phyloP scores from a whole-genome alignment of 2,888 invertebrate species.

The Stictocephala bisonia region DNA sequence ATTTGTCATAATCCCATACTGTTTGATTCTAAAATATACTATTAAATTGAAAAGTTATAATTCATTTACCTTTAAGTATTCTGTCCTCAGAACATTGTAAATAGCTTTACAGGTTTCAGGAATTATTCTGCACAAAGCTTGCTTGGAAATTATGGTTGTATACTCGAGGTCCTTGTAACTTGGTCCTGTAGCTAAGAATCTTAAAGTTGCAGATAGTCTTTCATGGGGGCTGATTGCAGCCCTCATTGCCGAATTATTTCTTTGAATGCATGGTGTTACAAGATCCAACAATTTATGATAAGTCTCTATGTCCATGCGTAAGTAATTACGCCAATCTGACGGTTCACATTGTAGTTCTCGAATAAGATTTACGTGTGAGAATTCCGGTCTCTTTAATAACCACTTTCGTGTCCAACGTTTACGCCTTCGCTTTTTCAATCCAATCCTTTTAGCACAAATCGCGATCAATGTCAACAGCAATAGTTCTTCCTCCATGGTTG shows the following conservation, averaged over 20 bases:
- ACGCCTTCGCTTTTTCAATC: conserved; percentile 20
- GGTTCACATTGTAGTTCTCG: conserved; percentile 23
- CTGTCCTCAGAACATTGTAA: conserved; percentile 4
- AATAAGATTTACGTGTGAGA: conserved; percentile 21
- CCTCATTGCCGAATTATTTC: background rate
- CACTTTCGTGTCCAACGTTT: conserved; percentile 10
- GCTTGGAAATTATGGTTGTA: conserved; percentile 3
- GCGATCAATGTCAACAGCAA: conserved; percentile 3
- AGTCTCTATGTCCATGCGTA: conserved; percentile 22
- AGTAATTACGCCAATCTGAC: conserved; percentile 28
- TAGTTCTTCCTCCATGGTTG: too few relatives aligned
- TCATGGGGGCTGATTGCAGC: background rate
- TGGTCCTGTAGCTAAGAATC: conserved; percentile 26
- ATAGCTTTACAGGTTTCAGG: conserved; percentile 26
- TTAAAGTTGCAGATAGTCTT: background rate
- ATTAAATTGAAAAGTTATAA: conserved; percentile 1
- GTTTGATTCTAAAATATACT: conserved; percentile 6
- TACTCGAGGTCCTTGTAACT: conserved; percentile 10
- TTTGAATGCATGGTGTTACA: conserved; percentile 29
- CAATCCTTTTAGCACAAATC: conserved; percentile 5
- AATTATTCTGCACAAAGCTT: conserved; percentile 18
- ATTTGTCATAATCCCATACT: too few relatives aligned
- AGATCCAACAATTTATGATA: conserved; percentile 33
- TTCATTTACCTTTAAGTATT: conserved; percentile 22
- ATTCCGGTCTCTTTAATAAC: conserved; percentile 17